Base-by-base conservation (phyloP, 2,113 vertebrate species). In the Oncorhynchus clarkii region DNA sequence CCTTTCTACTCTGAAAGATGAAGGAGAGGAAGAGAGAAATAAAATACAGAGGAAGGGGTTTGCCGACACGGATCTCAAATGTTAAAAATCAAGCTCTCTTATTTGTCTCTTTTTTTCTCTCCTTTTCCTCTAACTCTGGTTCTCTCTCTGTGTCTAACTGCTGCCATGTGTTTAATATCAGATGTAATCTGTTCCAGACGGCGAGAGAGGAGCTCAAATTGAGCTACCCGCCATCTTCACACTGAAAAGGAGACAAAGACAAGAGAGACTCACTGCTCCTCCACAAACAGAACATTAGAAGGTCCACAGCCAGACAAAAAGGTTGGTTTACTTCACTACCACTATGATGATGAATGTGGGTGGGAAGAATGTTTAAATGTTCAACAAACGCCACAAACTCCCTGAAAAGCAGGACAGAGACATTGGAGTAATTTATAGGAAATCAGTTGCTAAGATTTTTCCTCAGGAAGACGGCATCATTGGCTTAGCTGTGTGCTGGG, bases 151-250 rank as follows among this genome's bases (percentile, higher is more conserved):
- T 31, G 5, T 27, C 60, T 92, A 92, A 94, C 91, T 90, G 88
- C 87, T 93, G 90, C 93, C 93, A 94, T 94, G 90, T 94, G 93
- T 93, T 93, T 90, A 91, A 94, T 92, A 93, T 93, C 90, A 94
- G 88, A 89, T 90, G 88, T 93, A 94, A 94, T 93, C 86, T 87
- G 87, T 93, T 93, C 92, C 93, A 93, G 92, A 86, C 83, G 79
- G 86, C 82, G 85, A 85, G 54, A 72, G 86, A 18, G 85, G 86
- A 86, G 82, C 88, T 89, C 78, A 75, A 74, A 69, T 69, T 71
- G 85, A 83, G 88, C 80, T 73, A 26, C 27, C 87, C 76, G 82
- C 88, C 87, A 89, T 88, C 80, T 82, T 89, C 70, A 81, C 84
- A 83, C 77, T 45, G 64, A 89, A 71, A 54, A 54, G 77, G 78